These are phyloP conservation scores for Drosophila arawakana DNA, from an alignment of 1,140 invertebrate genomes.

Conservation along the genomic window DNA sequence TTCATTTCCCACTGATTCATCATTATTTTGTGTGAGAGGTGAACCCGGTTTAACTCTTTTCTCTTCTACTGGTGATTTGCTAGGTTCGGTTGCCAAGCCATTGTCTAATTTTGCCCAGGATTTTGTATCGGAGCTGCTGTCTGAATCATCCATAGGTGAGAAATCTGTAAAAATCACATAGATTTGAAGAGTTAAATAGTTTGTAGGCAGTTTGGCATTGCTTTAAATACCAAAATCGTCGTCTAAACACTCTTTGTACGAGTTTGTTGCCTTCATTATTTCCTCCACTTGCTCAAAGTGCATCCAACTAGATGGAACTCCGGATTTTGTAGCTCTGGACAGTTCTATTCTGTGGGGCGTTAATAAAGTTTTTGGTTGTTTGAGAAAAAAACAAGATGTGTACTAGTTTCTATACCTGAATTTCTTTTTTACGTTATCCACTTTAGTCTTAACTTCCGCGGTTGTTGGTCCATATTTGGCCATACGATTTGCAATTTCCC, in stretches of 20 bases:
- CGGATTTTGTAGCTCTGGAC: not conserved
- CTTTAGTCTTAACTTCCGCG: conserved; percentile 47
- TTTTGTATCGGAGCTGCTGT: conserved; percentile 13
- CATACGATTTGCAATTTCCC: conserved; percentile 46
- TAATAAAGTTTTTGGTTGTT: too few species aligned
- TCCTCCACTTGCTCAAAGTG: conserved; percentile 31
- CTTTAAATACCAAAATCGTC: conserved; percentile 1
- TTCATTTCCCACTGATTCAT: not conserved
- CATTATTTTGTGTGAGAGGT: not conserved
- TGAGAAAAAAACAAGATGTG: not conserved
- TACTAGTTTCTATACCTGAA: conserved; percentile 29
- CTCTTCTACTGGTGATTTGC: not conserved
- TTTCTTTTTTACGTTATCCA: conserved; percentile 47
- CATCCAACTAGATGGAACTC: conserved; percentile 24
- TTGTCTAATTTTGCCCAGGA: not conserved
- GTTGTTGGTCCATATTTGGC: conserved; percentile 17
- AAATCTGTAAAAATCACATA: conserved; percentile 7
- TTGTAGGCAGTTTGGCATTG: not conserved
- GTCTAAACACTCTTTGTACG: not conserved
- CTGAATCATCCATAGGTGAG: conserved; percentile 18
- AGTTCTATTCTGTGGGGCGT: conserved; percentile 27
- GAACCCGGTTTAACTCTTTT: not conserved
- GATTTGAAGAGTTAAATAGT: not conserved
- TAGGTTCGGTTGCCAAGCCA: not conserved
- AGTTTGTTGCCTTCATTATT: conserved; percentile 23